phyloP scores from a whole-genome alignment of 2,797 vertebrate genomes.

The Girardinus metallicus region DNA sequence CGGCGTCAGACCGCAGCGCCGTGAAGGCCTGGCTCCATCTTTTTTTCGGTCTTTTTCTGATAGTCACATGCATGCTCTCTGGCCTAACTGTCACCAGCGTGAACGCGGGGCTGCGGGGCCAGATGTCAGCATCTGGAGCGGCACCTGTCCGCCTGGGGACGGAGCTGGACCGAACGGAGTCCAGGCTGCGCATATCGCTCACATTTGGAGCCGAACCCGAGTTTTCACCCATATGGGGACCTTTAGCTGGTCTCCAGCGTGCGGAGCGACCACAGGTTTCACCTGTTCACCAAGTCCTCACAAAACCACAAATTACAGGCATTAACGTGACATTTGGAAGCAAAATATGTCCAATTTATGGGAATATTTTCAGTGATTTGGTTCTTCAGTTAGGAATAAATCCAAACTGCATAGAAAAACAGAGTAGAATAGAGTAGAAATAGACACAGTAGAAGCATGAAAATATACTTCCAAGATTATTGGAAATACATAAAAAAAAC shows the following conservation, averaged over 20 bases:
- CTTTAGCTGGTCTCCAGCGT: background rate
- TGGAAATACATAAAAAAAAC: too few species aligned
- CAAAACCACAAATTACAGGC: too few species aligned
- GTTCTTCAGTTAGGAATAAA: background rate
- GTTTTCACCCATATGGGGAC: background rate
- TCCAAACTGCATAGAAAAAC: background rate
- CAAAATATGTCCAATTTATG: background rate
- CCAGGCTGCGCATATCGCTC: background rate
- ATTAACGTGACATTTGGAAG: background rate
- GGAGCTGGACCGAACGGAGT: slow-evolving; percentile 36
- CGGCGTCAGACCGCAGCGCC: slow-evolving; percentile 38
- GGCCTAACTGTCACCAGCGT: slow-evolving; percentile 46
- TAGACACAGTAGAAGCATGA: background rate
- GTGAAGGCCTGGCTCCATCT: slow-evolving; percentile 67
- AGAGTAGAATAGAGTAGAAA: too few species aligned
- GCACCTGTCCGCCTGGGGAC: slow-evolving; percentile 45
- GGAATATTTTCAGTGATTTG: background rate
- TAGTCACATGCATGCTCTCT: slow-evolving; percentile 49
- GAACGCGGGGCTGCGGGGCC: slow-evolving; percentile 27
- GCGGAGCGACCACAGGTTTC: background rate
- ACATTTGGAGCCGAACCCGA: background rate
- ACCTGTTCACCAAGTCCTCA: background rate
- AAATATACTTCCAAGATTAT: too few species aligned
- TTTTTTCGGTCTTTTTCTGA: slow-evolving; percentile 15
- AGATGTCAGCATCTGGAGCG: slow-evolving; percentile 64